Percentiles rank a stretch among this genome's conserved stretches.
Conservation (phyloP, 2,797 vertebrate genomes). For the Gadopsis bispinosus region DNA sequence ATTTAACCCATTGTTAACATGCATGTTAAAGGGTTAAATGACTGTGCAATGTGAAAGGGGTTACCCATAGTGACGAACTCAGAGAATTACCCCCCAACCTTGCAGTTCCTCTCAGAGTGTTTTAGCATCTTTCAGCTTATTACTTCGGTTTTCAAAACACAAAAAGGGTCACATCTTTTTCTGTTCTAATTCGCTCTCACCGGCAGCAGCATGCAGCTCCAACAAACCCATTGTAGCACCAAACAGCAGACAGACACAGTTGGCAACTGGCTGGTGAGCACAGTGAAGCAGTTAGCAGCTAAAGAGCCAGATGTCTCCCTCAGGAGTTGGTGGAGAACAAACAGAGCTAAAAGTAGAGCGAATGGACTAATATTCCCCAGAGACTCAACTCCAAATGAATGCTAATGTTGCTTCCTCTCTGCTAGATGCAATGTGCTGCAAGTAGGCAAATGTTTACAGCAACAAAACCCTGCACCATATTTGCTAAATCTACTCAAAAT, state of each 20-base stretch:
- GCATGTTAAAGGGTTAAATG: background rate
- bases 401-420: background rate
- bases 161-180: background rate
- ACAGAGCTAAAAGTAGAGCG: slow-evolving; percentile 2
- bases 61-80: background rate
- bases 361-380: background rate
- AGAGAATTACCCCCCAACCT: background rate
- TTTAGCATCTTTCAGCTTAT: background rate
- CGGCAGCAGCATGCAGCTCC: too few species aligned
- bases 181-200: background rate
- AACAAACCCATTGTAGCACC: too few species aligned
- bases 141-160: background rate
- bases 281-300: too few species aligned
- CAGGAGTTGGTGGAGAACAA: background rate
- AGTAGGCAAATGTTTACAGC: background rate
- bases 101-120: background rate
- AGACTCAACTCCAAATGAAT: too few species aligned
- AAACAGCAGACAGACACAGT: too few species aligned
- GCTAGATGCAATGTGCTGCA: background rate
- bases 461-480: background rate
- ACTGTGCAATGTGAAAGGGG: background rate
- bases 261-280: too few species aligned
- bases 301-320: too few species aligned
- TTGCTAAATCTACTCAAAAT: background rate
- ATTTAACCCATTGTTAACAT: too few species aligned